Evolutionary conservation across 2,113 vertebrate species (phyloP), one percentile per base, ranked within the genome.

Genomic region (Sialia sialis): DNA sequence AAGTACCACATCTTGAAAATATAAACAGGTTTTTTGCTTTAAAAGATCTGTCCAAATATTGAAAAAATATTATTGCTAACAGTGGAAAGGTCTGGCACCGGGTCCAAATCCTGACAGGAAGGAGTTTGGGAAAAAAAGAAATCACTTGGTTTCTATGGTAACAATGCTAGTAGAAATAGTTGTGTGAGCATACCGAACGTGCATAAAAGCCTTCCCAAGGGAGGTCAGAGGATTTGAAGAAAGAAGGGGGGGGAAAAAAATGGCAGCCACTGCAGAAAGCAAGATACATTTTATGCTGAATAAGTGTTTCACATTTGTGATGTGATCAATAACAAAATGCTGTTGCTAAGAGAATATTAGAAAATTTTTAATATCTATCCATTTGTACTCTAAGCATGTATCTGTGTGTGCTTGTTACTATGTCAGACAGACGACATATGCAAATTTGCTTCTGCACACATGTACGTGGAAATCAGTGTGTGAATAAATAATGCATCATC

Each of bases 151-250:
- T 83, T 96, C 98, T 97, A 98, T 98, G 97, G 97, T 46, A 97
- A 99, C 97, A 3, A 84, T 96, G 94, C 94, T 97, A 94, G 97
- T 94, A 97, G 96, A 96, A 97, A 96, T 97, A 97, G 96, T 94
- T 93, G 93, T 94, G 94, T 94, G 97, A 97, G 96, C 98, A 97
- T 97, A 98, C 97, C 98, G 97, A 98, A 97, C 94, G 67, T 97
- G 98, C 95, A 87, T 76, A 90, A 97, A 97, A 98, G 95, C 84
- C 93, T 96, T 98, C 98, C 98, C 98, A 93, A 88, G 98, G 98
- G 98, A 98, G 95, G 84, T 86, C 84, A 94, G 94, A 96, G 97
- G 95, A 96, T 94, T 90, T 96, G 96, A 94, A 92, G 81, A 86
- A 84, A 78, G 90, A 89, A 94, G 87, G 13, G 16, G 41, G 14